These are phyloP conservation scores for Neoniphon sammara DNA, from an alignment of 2,797 vertebrate species.

Conservation along the genomic window DNA sequence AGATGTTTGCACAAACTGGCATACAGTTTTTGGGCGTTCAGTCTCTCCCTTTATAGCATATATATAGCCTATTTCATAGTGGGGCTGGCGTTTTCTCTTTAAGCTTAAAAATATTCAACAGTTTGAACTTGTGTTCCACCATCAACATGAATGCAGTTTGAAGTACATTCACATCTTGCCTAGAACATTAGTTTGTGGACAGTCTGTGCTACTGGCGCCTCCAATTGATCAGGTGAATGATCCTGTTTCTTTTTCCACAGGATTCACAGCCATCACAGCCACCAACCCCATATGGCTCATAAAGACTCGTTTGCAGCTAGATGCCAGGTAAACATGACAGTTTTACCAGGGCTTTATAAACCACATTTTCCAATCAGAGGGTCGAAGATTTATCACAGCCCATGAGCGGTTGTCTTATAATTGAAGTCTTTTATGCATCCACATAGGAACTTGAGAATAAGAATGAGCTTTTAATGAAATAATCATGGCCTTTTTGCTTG, in stretches of 20 bases:
- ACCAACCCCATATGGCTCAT: constrained; percentile 99
- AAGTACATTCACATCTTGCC: constrained; percentile 18
- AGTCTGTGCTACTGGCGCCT: constrained; percentile 10
- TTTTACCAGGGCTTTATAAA: neutral
- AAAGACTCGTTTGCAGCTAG: constrained; percentile 97
- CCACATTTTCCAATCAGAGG: neutral
- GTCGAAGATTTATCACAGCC: neutral
- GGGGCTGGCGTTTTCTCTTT: neutral
- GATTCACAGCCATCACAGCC: constrained; percentile 97
- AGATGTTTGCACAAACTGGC: constrained; percentile 23
- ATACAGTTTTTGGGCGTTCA: constrained; percentile 21
- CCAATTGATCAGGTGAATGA: constrained; percentile 46
- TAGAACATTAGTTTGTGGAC: constrained; percentile 16
- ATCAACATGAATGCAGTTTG: constrained; percentile 38
- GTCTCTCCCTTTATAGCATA: constrained; percentile 14
- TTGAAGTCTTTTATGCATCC: neutral
- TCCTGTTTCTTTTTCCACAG: constrained; percentile 82
- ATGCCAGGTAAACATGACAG: constrained; percentile 87
- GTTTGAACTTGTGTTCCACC: constrained; percentile 2
- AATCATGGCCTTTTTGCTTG: too few species aligned
- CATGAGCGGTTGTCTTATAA: neutral
- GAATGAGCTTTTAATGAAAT: too few species aligned
- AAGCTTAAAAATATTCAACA: constrained; percentile 1
- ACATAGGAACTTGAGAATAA: neutral
- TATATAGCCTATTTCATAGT: constrained; percentile 3